Conservation (phyloP, 1,140 invertebrate genomes). For the Trichomalopsis sarcophagae region DNA sequence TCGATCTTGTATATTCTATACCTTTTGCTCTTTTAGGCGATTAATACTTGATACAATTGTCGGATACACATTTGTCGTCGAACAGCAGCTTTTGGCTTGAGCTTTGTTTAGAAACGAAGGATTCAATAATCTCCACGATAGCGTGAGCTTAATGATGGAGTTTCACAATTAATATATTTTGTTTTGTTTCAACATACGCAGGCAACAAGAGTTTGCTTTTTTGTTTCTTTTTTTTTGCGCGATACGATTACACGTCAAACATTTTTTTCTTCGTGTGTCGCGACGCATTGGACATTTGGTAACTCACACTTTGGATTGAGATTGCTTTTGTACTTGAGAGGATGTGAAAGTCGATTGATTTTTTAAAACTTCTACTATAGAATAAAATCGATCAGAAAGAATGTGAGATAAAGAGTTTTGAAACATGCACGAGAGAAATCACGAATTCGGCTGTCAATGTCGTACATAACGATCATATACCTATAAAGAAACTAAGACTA, state of each 20-base stretch:
- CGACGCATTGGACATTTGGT: not conserved
- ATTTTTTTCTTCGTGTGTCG: not conserved
- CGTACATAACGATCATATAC: not conserved
- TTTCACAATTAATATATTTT: not conserved
- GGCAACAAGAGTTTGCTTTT: not conserved
- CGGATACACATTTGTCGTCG: not conserved
- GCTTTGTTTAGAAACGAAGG: not conserved
- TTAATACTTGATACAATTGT: slow-evolving; percentile 20
- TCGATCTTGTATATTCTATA: not conserved
- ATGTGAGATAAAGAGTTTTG: not conserved
- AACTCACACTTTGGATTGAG: slow-evolving; percentile 17
- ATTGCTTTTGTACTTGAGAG: slow-evolving; percentile 29
- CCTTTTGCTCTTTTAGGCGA: not conserved
- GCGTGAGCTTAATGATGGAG: not conserved
- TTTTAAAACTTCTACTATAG: not conserved
- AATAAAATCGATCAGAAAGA: not conserved
- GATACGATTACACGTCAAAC: not conserved
- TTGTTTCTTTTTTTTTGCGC: not conserved
- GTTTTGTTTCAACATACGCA: not conserved
- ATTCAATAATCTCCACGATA: not conserved
- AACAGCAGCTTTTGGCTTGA: not conserved
- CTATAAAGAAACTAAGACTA: not conserved
- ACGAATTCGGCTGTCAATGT: not conserved
- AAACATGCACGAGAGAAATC: slow-evolving; percentile 5
- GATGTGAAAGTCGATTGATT: slow-evolving; percentile 29